Evolutionary conservation across 2,113 vertebrate genomes (phyloP).

Genomic region (Pelvicachromis taeniatus): DNA sequence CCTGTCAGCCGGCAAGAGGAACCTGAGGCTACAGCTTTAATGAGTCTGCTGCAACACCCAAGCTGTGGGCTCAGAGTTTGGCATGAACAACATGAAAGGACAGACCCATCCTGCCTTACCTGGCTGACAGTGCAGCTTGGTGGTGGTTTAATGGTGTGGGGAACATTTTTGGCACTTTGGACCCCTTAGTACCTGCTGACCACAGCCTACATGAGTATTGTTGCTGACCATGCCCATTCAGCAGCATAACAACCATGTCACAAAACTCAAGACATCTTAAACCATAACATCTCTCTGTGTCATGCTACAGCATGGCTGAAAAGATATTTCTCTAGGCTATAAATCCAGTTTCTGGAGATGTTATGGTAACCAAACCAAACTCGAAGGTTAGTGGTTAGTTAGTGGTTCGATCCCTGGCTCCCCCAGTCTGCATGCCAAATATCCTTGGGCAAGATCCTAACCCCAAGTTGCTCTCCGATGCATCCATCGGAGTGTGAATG

Average conservation of each 20-base stretch:
- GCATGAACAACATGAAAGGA: neutral
- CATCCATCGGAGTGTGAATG: no score
- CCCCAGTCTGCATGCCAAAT: no score
- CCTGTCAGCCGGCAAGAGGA: neutral
- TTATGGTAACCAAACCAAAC: neutral
- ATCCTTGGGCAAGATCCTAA: no score
- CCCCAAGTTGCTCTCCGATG: no score
- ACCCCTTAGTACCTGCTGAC: neutral
- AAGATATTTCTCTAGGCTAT: neutral
- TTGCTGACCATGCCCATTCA: neutral
- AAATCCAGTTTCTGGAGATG: neutral
- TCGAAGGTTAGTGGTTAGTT: no score
- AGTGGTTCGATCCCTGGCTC: no score
- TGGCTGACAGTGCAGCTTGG: neutral
- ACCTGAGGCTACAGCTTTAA: neutral
- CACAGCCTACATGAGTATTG: neutral
- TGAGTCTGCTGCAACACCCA: neutral
- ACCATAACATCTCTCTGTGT: neutral
- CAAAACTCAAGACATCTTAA: neutral
- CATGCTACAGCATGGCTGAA: neutral
- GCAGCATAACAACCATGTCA: neutral
- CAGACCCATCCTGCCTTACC: neutral
- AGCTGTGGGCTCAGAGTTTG: neutral
- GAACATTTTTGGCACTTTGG: neutral
- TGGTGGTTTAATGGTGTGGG: neutral